These are phyloP conservation scores for Pardalotus punctatus DNA, from an alignment of 2,113 vertebrate species.

Conservation along the genomic window DNA sequence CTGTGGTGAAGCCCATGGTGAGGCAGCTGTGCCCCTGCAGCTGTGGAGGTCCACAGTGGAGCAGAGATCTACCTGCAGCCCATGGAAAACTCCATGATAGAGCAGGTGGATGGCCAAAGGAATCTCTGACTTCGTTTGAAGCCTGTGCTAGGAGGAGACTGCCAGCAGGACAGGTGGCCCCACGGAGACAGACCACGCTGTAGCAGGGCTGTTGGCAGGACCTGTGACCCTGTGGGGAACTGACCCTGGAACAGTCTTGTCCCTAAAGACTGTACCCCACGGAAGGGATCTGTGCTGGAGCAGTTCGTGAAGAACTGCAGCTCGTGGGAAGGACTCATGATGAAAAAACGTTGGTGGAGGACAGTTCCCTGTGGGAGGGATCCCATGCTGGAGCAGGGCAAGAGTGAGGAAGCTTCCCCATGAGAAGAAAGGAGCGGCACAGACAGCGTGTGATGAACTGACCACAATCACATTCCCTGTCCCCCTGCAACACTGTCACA, in stretches of 20 bases:
- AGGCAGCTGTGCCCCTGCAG: not conserved
- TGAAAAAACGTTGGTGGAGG: not conserved
- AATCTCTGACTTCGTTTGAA: not conserved
- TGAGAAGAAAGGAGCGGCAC: not conserved
- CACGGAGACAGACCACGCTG: not conserved
- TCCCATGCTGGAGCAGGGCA: not conserved
- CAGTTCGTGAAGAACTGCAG: not conserved
- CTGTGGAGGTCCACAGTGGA: fast-evolving
- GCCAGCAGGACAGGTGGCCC: not conserved
- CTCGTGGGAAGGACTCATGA: not conserved
- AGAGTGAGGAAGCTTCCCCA: not conserved
- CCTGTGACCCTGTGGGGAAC: not conserved
- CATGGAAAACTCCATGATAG: not conserved
- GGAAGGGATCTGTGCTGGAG: not conserved
- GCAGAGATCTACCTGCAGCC: not conserved
- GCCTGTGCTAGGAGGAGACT: not conserved
- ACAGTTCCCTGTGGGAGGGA: not conserved
- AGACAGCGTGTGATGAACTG: not conserved
- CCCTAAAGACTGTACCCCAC: not conserved
- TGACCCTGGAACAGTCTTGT: not conserved
- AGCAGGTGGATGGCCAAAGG: not conserved
- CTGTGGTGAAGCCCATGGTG: not conserved
- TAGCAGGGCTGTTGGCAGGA: not conserved
- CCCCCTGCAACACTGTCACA: not conserved
- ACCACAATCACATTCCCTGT: not conserved